Base-by-base conservation (phyloP, 2,888 invertebrate species). In the Dolichomitus sp. region DNA sequence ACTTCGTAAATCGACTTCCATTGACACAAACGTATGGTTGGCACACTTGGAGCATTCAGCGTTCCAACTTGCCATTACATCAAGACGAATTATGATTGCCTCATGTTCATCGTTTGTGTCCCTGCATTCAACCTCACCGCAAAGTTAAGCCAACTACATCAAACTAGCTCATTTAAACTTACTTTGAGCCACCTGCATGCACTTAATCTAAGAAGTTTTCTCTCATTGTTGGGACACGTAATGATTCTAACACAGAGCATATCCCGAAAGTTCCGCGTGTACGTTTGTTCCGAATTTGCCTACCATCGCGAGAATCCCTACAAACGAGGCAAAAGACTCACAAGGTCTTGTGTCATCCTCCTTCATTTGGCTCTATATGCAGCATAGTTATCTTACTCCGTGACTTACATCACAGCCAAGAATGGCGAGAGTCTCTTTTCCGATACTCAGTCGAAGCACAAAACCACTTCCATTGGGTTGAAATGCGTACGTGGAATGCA, bases 341-440 rank as follows among this genome's bases (percentile, higher is more conserved):
- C 9, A 40, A 63, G 69, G 23, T 9, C 17, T 17, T n/a, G n/a
- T 7, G 27, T n/a, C 61, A 19, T 30, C 9, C 61, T 27, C 33
- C 14, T 81, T 77, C 59, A 37, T 81, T 77, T 45, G 12, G 27
- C 52, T 63, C 45, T 17, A 48, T 68, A 68, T 27, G 33, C 61
- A n/a, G 17, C 57, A 11, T 50, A 19, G 27, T 52, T 63, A 61
- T 63, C 52, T 69, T 48, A 73, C 63, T 42, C 27, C 69, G 40
- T 42, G 54, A 70, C 54, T 70, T 40, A 40, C 14, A 57, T 40
- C 37, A 9, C 19, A 7, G 52, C 12, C 68, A 19, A 23, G 14
- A 14, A 52, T 3, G 7, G 37, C 17, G 3, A 59, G 17, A 59
- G 19, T n/a, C 7, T 52, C 33, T 23, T 69, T 63, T 37, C 7